Evolutionary conservation across 2,888 invertebrate genomes (phyloP), one percentile per base, ranked within the genome.

Genomic region (Sturmia bella): DNA sequence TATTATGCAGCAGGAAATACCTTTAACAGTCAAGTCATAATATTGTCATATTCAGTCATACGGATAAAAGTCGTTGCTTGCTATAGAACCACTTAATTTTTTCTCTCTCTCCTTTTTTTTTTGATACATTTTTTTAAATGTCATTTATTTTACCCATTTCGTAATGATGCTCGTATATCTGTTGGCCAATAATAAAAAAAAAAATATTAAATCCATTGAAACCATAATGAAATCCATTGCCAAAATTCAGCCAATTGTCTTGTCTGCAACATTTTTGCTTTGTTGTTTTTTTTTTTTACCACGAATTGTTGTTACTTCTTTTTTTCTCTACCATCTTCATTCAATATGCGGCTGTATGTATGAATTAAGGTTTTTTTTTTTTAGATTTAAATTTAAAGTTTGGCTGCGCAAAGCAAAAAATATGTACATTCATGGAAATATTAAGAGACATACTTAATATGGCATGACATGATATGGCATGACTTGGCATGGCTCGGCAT

Each of bases 171-270:
- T 7, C 32, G 32, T 32, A 6, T 59, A 50, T 41, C 41, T 50
- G 56, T 76, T 54, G 52, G 43, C 32, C 32, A 66, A 70, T 43
- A 41, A 21, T 1, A 19, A 17, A n/a, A 19, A 17, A n/a, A 4
- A 15, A 27, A 15, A 11, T 54, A 13, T 17, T 19, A 5, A 39
- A 54, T 52, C 59, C 56, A 59, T 54, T 24, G 37, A 24, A 17
- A 69, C 17, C 45, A 45, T 69, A 61, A 54, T 45, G 61, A 77
- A 70, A 70, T 56, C 15, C 69, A 15, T 63, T 74, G 73, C 79
- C 79, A 80, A 69, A 32, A 56, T 63, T 19, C 41, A 69, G 61
- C 24, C 78, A 74, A 74, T 69, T 74, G 79, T 74, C 61, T 73
- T 73, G 68, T 59, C 66, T 73, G 9, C 32, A 15, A 13, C 13